These are phyloP conservation scores for Crambe crambe DNA, from an alignment of 37 sponge, comb jelly and placozoan species.

Conservation along the genomic window DNA sequence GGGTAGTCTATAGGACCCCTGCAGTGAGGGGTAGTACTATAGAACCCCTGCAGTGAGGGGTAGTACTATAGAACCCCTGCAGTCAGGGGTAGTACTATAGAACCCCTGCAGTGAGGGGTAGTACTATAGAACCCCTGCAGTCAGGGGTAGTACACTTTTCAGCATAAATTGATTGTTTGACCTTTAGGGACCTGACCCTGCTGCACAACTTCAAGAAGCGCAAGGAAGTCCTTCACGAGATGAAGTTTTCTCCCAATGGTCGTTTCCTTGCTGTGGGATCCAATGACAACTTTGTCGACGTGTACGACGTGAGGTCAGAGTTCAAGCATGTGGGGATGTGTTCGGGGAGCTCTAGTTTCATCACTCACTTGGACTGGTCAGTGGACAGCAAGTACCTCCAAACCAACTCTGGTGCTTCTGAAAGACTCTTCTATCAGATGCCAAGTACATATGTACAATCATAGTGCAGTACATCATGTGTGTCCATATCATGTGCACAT, in stretches of 20 bases:
- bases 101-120: no score
- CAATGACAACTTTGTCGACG: conserved; percentile 94
- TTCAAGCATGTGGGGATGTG: conserved; percentile 78
- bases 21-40: no score
- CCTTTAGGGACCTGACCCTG: conserved; percentile 63
- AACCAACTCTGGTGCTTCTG: conserved; percentile 93
- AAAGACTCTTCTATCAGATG: conserved; percentile 84
- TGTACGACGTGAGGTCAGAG: conserved; percentile 71
- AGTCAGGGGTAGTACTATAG: no score
- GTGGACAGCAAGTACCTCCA: conserved; percentile 81
- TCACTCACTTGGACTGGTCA: conserved; percentile 97
- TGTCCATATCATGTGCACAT: no score
- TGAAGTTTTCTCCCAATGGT: conserved; percentile 94
- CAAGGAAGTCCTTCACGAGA: conserved; percentile 93
- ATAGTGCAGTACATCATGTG: background rate
- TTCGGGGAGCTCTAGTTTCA: conserved; percentile 89
- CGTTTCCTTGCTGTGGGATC: conserved; percentile 94
- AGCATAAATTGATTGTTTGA: no score
- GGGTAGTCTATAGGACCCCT: no score
- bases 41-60: no score
- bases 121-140: no score
- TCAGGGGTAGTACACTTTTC: no score
- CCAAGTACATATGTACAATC: no score
- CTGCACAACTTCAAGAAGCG: conserved; percentile 62
- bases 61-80: no score